Base-by-base conservation (phyloP, 2,797 vertebrate species). In the Pipistrellus pygmaeus region DNA sequence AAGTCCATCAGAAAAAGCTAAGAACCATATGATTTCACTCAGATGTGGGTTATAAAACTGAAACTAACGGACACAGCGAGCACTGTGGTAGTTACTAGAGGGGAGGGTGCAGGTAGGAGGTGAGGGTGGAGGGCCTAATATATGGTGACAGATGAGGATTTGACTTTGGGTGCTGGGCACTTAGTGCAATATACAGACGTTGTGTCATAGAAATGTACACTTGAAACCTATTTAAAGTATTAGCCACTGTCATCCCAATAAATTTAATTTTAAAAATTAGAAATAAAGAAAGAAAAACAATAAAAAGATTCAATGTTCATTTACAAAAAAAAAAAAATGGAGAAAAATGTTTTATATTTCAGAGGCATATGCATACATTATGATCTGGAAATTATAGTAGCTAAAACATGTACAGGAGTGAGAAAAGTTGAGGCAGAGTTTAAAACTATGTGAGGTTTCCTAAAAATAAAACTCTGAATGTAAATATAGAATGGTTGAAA, bases 291-390 rank as follows among this genome's bases (percentile, higher is more conserved):
- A n/a, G 2, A 66, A 66, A 32, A 66, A 66, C n/a, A 32, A 32
- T 66, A 32, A 66, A 32, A 66, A 66, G n/a, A 18, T 66, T 32
- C 17, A 66, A 18, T 32, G 15, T 17, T 66, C n/a, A 66, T 32
- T 32, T 18, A 14, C n/a, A n/a, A n/a, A n/a, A n/a, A 32, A 64
- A 66, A 32, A 66, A 20, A 10, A 48, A 21, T 32, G 21, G 46
- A 78, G 62, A 55, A 46, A 88, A 80, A 96, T 53, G 53, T 80
- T 82, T 92, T 53, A 27, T 62, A 64, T 80, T 82, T 93, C 27
- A 75, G 44, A 80, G 6, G 25, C 73, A 68, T 48, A 80, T 78
- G 25, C 8, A 78, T 51, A 78, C 21, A 60, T 78, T 73, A 77
- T 66, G 38, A 14, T 90, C 51, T 71, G 69, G 44, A 77, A 84